Evolutionary conservation across 1,140 invertebrate species (phyloP).

Genomic region (Atta texana): DNA sequence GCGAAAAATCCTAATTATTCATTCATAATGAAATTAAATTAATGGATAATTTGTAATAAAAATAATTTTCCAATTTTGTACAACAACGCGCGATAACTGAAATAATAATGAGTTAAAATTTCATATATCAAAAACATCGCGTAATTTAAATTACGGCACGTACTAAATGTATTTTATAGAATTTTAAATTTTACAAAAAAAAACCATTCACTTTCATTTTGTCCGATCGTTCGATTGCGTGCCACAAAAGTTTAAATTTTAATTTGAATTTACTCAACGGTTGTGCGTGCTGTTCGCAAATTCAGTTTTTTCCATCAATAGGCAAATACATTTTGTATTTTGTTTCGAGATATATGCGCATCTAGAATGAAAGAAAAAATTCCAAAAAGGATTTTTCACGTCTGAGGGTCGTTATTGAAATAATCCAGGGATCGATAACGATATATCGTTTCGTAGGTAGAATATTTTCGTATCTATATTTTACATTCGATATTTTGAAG

Average conservation of each 20-base stretch:
- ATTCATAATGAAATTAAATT: background rate
- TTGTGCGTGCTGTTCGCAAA: conserved; percentile 23
- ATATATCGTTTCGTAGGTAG: conserved; percentile 9
- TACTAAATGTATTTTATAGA: background rate
- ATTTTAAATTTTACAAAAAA: conserved; percentile 36
- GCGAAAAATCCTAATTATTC: background rate
- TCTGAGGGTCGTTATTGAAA: conserved; percentile 13
- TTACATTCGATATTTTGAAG: conserved; percentile 7
- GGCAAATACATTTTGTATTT: conserved; percentile 32
- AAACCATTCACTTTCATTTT: conserved; percentile 13
- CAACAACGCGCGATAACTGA: background rate
- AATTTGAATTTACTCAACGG: conserved; percentile 42
- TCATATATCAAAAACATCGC: background rate
- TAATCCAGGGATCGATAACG: conserved; percentile 44
- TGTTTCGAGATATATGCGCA: conserved; percentile 44
- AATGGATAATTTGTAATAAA: background rate
- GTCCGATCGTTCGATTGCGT: background rate
- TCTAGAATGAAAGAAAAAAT: conserved; percentile 49
- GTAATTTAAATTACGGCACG: background rate
- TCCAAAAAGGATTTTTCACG: conserved; percentile 39
- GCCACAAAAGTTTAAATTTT: conserved; percentile 40
- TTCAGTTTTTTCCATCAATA: conserved; percentile 47
- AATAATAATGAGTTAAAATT: background rate
- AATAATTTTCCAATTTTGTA: background rate
- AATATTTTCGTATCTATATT: conserved; percentile 26